These are phyloP conservation scores for Bostrychus sinensis DNA, from an alignment of 2,113 vertebrate species.

Conservation along the genomic window DNA sequence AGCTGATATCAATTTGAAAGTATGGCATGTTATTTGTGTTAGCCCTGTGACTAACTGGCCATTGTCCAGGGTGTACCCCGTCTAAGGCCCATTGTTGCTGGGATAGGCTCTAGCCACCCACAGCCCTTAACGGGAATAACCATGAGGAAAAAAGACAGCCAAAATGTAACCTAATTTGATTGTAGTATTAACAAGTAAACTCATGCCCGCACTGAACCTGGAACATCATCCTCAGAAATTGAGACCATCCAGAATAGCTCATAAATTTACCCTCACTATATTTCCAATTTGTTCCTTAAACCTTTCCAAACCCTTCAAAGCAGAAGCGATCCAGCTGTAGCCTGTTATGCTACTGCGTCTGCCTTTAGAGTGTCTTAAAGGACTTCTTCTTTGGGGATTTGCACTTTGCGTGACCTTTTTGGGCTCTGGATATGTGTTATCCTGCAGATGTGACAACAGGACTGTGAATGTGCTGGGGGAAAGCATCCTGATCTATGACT, in stretches of 20 bases:
- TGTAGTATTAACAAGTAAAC: no score
- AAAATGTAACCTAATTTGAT: no score
- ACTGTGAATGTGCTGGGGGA: conserved; percentile 17
- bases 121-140: no score
- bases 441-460: conserved; percentile 32
- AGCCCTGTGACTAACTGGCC: no score
- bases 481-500: conserved; percentile 33
- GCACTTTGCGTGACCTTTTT: conserved; percentile 26
- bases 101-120: no score
- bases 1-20: no score
- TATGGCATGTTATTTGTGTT: no score
- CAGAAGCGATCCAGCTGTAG: not conserved
- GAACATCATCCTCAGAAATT: not conserved
- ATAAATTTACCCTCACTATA: not conserved
- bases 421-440: conserved; percentile 15
- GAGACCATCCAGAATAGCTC: not conserved
- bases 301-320: not conserved
- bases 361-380: not conserved
- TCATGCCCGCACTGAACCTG: not conserved
- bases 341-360: not conserved
- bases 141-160: no score
- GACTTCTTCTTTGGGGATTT: conserved; percentile 1
- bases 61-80: no score
- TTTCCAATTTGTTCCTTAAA: conserved; percentile 6
- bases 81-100: no score